phyloP scores from a whole-genome alignment of 1,140 invertebrate genomes.

The Microplitis mediator region DNA sequence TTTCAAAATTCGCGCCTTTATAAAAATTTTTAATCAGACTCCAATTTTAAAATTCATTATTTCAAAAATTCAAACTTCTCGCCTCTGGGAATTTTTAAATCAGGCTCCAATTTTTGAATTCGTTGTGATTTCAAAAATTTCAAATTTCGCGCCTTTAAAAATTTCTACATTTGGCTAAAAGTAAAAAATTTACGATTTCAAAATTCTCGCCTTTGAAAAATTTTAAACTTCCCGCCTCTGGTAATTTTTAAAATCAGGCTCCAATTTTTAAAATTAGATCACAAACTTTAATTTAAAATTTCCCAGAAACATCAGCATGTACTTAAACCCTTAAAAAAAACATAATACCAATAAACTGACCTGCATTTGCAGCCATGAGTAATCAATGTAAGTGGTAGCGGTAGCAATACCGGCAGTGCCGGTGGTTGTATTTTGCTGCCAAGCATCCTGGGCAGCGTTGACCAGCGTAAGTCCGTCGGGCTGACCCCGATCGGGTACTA shows the following conservation, averaged over 20 bases:
- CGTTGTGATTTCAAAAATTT: too few species aligned
- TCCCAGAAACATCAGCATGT: neutral
- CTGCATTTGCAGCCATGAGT: constrained; percentile 62
- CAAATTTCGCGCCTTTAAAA: too few species aligned
- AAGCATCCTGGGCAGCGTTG: constrained; percentile 50
- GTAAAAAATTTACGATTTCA: too few species aligned
- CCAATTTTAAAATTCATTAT: too few species aligned
- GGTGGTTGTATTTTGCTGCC: constrained; percentile 49
- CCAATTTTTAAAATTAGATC: neutral
- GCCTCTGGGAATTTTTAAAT: too few species aligned
- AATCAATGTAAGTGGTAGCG: constrained; percentile 57
- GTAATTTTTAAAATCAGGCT: neutral
- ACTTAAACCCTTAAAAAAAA: neutral
- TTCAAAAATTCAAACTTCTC: too few species aligned
- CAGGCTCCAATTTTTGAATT: too few species aligned
- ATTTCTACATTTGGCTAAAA: too few species aligned
- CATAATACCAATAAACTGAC: constrained; percentile 36
- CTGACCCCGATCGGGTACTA: constrained; percentile 57
- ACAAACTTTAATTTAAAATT: neutral
- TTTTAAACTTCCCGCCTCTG: too few species aligned
- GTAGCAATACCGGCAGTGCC: constrained; percentile 40
- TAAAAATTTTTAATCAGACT: too few species aligned
- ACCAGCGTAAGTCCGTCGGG: constrained; percentile 52
- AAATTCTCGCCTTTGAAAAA: too few species aligned
- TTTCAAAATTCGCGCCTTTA: too few species aligned